These are phyloP conservation scores for Lanistes nyassanus DNA, from an alignment of 1,140 invertebrate genomes.

Conservation along the genomic window DNA sequence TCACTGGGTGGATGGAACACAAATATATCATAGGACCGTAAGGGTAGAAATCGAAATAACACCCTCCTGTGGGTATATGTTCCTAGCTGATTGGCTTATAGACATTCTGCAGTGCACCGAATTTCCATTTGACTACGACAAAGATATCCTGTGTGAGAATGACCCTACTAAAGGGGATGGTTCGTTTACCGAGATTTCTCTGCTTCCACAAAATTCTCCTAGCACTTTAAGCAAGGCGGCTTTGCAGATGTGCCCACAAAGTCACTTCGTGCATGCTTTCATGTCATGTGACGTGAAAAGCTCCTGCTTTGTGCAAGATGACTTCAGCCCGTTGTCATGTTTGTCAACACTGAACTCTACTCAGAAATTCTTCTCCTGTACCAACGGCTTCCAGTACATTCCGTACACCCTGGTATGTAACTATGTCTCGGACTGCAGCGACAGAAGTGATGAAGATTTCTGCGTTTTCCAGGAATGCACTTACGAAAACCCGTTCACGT, in stretches of 20 bases:
- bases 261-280: not conserved
- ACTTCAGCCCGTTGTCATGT: not conserved
- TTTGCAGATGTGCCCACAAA: not conserved
- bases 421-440: not conserved
- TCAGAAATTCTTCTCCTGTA: not conserved
- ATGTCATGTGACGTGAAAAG: not conserved
- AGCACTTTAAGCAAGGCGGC: not conserved
- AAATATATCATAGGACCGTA: no score
- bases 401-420: not conserved
- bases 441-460: not conserved
- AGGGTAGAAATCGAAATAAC: no score
- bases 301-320: not conserved
- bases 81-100: no score
- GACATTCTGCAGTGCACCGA: no score
- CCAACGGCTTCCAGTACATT: not conserved
- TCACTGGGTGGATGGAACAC: no score
- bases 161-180: not conserved
- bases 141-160: no score
- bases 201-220: not conserved
- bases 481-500: not conserved
- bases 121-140: no score
- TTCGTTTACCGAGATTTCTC: not conserved
- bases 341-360: not conserved
- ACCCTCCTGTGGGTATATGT: no score
- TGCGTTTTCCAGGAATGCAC: not conserved